Percentiles rank a stretch among this genome's conserved stretches.
Conservation (phyloP, 2,888 invertebrate genomes). For the Drosophila borborema region DNA sequence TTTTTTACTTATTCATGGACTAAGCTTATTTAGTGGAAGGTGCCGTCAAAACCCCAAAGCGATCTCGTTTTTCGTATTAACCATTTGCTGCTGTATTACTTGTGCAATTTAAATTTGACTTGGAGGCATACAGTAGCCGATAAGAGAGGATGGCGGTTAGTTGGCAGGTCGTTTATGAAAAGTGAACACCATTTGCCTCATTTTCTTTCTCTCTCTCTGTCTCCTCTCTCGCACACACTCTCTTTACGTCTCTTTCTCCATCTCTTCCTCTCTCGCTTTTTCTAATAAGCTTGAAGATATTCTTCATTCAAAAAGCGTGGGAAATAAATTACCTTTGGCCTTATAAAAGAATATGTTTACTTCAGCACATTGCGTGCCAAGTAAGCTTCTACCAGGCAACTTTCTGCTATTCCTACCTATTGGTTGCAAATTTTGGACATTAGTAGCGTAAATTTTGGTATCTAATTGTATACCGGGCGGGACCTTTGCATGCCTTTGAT, state of each 20-base stretch:
- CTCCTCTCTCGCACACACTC: not conserved
- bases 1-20: conserved; percentile 11
- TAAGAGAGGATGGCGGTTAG: conserved; percentile 11
- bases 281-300: conserved; percentile 57
- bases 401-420: conserved; percentile 37
- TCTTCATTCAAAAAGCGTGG: conserved; percentile 59
- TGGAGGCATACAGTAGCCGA: conserved; percentile 48
- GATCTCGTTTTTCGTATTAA: conserved; percentile 68
- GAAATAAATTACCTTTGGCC: conserved; percentile 45
- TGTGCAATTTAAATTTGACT: conserved; percentile 59
- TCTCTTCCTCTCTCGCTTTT: conserved; percentile 9
- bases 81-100: conserved; percentile 47
- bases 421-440: conserved; percentile 47
- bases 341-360: conserved; percentile 6
- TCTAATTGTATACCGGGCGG: conserved; percentile 54
- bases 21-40: conserved; percentile 20
- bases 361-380: conserved; percentile 54
- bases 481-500: conserved; percentile 68
- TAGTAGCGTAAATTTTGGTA: conserved; percentile 61
- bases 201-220: conserved; percentile 1
- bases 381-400: conserved; percentile 21
- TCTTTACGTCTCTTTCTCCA: not conserved
- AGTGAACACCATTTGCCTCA: conserved; percentile 24
- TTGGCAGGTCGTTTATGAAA: conserved; percentile 24
- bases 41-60: conserved; percentile 65